Base-by-base conservation (phyloP, 2,888 invertebrate species). In the Miltochrista miniata region DNA sequence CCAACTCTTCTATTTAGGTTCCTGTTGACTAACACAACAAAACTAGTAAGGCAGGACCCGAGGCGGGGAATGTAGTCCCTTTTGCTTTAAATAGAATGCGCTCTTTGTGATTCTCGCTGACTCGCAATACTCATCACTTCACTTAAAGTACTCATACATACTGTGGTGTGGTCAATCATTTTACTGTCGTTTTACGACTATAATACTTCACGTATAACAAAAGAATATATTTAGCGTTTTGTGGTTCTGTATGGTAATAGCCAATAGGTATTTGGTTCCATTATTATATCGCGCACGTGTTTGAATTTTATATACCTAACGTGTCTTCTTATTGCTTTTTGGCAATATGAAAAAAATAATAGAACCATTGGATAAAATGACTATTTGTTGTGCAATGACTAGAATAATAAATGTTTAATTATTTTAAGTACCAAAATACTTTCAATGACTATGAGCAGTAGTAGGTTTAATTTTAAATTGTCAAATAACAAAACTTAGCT, bases 61-160 rank as follows among this genome's bases (percentile, higher is more conserved):
- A 59, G 77, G 64, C 79, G 71, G 74, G 62, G 79, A 74, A 79
- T 76, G 72, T 63, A 59, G 54, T 59, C 72, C 64, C 31, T 66
- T 70, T 54, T 56, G 71, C 69, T 68, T 58, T 50, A 66, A 65
- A 72, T 71, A 71, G 70, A 72, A 61, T 48, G 47, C 15, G 37
- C 37, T 52, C 44, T 52, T 43, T 18, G 48, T 47, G 54, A 41
- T 54, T 51, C 59, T 61, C 59, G 59, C 54, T 61, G 55, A 59
- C 49, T 48, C 24, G 47, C 48, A 38, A 31, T 56, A 54, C 61
- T 63, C 60, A 64, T 66, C 56, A 43, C 18, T 24, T 24, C 18
- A 46, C 31, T 24, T 43, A 11, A 41, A 31, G 48, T 47, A 15
- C 31, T 24, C n/a, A n/a, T n/a, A n/a, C n/a, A 13, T 37, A n/a